These are phyloP conservation scores for Hirundo rustica DNA, from an alignment of 2,797 vertebrate genomes.

Conservation along the genomic window DNA sequence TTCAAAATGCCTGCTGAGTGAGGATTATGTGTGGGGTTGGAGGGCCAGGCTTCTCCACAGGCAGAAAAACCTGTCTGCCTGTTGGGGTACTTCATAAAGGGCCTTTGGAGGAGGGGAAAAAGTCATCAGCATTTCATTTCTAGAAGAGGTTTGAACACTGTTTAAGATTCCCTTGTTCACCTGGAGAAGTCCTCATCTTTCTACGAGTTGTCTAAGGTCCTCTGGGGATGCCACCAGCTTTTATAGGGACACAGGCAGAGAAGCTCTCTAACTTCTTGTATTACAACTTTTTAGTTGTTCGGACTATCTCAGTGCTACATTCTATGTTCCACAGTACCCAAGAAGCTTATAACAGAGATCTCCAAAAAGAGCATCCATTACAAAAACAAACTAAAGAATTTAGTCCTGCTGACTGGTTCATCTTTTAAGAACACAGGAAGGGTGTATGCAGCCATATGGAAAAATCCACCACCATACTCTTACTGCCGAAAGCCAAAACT, in stretches of 20 bases:
- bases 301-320: neutral
- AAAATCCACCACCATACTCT: neutral
- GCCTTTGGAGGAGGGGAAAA: neutral
- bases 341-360: neutral
- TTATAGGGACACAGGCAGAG: neutral
- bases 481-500: slow-evolving; percentile 28
- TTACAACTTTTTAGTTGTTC: neutral
- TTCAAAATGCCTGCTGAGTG: neutral
- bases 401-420: neutral
- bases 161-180: neutral
- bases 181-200: neutral
- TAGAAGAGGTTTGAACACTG: neutral
- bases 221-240: neutral
- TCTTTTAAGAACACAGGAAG: neutral
- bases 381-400: neutral
- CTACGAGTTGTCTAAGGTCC: neutral
- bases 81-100: neutral
- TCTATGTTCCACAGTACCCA: neutral
- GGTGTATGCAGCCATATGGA: neutral
- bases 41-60: rapidly evolving
- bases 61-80: rapidly evolving
- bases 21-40: rapidly evolving
- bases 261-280: neutral
- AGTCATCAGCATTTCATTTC: rapidly evolving
- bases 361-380: neutral